Percentiles rank a stretch among this genome's conserved stretches.
phyloP scores from a whole-genome alignment of 2,888 invertebrate genomes.

The Encarsia formosa region DNA sequence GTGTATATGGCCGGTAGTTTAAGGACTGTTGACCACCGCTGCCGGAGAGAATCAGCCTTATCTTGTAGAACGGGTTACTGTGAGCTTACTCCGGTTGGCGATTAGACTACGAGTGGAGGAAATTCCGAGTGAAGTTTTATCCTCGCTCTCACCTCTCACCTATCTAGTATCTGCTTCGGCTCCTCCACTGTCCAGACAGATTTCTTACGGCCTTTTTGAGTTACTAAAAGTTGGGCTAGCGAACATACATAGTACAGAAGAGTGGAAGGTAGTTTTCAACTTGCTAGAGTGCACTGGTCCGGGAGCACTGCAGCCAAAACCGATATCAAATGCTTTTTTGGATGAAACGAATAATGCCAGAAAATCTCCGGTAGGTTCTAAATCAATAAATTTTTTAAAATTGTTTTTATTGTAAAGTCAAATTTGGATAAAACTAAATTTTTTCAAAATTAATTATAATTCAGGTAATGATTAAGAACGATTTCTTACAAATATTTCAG shows the following conservation, averaged over 20 bases:
- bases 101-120: conserved; percentile 90
- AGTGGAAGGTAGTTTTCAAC: conserved; percentile 94
- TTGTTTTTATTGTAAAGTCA: too few species aligned
- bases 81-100: conserved; percentile 82
- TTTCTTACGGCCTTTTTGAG: conserved; percentile 91
- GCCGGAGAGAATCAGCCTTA: conserved; percentile 68
- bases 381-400: too few species aligned
- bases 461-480: too few species aligned
- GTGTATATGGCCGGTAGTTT: conserved; percentile 76
- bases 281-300: conserved; percentile 93
- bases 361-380: conserved; percentile 14
- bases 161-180: conserved; percentile 65
- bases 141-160: conserved; percentile 69
- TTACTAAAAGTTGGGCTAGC: conserved; percentile 91
- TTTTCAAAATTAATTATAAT: too few species aligned
- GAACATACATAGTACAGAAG: conserved; percentile 88
- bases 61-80: conserved; percentile 75
- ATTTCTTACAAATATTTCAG: too few species aligned
- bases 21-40: conserved; percentile 69
- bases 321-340: conserved; percentile 30
- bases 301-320: conserved; percentile 66
- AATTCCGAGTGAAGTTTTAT: conserved; percentile 79
- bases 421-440: too few species aligned
- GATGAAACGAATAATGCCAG: conserved; percentile 8
- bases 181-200: conserved; percentile 74